Base-by-base conservation (phyloP, 53 echinoderm and acorn worm species). In the Temnopleurus reevesii region DNA sequence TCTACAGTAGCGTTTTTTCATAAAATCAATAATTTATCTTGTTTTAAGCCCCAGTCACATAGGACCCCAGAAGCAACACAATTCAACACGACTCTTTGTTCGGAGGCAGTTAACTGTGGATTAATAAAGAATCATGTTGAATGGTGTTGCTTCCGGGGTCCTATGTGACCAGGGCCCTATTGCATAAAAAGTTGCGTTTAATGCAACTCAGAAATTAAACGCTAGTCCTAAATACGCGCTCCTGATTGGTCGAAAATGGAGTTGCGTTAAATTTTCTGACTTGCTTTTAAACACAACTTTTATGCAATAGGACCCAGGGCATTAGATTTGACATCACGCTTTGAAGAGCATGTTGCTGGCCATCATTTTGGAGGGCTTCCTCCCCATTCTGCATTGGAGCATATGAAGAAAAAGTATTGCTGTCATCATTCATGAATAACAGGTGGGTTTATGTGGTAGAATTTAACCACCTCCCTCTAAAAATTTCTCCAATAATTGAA, bases 331-430 rank as follows among this genome's bases (percentile, higher is more conserved):
- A 53, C 88, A 8, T 87, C 88, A 25, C 65, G 88, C 53, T 66
- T 87, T 84, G 93, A 89, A 26, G 90, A 91, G 12, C 95, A 95
- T 27, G 19, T 95, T 9, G 90, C 90, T 46, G 95, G 95, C 24
- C 93, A 89, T 59, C 92, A 91, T 53, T 93, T 90, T 90, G 93
- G 93, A 45, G 93, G 92, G 1, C 76, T 95, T n/a, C 83, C 93
- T 35, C 95, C 95, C 9, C 95, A 95, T 89, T 87, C 90, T 13
- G 77, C 92, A 33, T 76, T 83, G 4, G 95, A 95, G 54, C 95
- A 95, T 51, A 49, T 95, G 76, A 93, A 93, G 90, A n/a, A 95
- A 95, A 30, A 93, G 93, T 18, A 95, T 90, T 83, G 92, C 89
- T 31, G 65, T 95, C 15, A 81, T 95, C 86, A 87, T 90, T 23